A percentile compares a stretch with the other conserved stretches of the same genome.
phyloP scores from a whole-genome alignment of 2,888 invertebrate species.

The Acanthosoma haemorrhoidale region DNA sequence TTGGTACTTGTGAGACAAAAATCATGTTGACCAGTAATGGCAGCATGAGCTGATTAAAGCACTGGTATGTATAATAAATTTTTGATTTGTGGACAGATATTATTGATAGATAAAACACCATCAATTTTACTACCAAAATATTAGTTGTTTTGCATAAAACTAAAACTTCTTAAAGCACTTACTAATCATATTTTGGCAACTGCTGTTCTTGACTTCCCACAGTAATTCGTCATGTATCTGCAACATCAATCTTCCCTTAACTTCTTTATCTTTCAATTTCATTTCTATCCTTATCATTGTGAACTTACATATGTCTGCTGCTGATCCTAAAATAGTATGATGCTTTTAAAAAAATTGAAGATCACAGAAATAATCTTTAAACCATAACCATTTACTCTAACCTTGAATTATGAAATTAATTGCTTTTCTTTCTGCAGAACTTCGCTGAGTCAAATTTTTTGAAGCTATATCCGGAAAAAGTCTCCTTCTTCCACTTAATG shows the following conservation, averaged over 20 bases:
- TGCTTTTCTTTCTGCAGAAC: slow-evolving; percentile 50
- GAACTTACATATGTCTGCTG: slow-evolving; percentile 52
- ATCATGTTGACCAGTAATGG: too few relatives aligned
- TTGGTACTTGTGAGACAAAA: too few relatives aligned
- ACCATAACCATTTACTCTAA: neutral
- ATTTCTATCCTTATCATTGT: slow-evolving; percentile 47
- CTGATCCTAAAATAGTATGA: slow-evolving; percentile 47
- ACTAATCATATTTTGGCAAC: neutral
- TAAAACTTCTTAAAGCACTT: neutral
- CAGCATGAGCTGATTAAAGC: too few relatives aligned
- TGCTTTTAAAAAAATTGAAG: too few relatives aligned
- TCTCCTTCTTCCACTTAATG: slow-evolving; percentile 47
- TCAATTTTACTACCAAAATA: too few relatives aligned
- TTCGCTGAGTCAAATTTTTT: slow-evolving; percentile 36
- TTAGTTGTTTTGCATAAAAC: too few relatives aligned
- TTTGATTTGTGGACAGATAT: too few relatives aligned
- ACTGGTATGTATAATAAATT: too few relatives aligned
- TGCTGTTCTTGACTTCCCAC: slow-evolving; percentile 48
- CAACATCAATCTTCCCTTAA: slow-evolving; percentile 46
- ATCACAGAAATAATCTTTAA: too few relatives aligned
- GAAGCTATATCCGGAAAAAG: slow-evolving; percentile 43
- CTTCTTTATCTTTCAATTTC: slow-evolving; percentile 41
- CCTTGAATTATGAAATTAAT: slow-evolving; percentile 53
- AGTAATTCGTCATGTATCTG: slow-evolving; percentile 54
- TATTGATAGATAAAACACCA: too few relatives aligned